Percentiles rank a stretch among this genome's conserved stretches.
Evolutionary conservation across 2,797 vertebrate genomes (phyloP).

Genomic region (Gymnodraco acuticeps): DNA sequence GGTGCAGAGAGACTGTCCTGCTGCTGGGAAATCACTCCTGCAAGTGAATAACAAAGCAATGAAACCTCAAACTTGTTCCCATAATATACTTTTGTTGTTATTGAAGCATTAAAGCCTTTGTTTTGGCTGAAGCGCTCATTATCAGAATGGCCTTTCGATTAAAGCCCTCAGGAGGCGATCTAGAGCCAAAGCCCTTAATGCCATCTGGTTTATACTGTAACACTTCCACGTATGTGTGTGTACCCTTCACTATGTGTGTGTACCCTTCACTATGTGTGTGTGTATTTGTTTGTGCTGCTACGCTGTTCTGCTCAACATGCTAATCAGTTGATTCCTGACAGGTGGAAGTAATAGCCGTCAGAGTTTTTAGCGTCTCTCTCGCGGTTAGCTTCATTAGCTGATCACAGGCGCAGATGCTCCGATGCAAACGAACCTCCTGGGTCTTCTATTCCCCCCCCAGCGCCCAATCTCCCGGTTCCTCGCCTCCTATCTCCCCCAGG

Average conservation of each 20-base stretch:
- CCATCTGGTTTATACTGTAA: slow-evolving; percentile 70
- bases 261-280: background rate
- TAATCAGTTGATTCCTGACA: slow-evolving; percentile 64
- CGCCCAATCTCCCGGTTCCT: slow-evolving; percentile 42
- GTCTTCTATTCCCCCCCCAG: slow-evolving; percentile 44
- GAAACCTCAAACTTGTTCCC: slow-evolving; percentile 20
- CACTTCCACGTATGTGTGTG: slow-evolving; percentile 39
- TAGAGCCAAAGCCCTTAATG: slow-evolving; percentile 55
- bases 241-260: background rate
- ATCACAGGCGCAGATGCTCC: slow-evolving; percentile 70
- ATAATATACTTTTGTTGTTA: background rate
- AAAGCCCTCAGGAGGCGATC: slow-evolving; percentile 60
- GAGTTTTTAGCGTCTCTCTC: slow-evolving; percentile 52
- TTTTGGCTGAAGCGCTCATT: slow-evolving; percentile 29
- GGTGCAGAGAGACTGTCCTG: slow-evolving; percentile 8
- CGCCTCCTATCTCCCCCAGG: slow-evolving; percentile 31
- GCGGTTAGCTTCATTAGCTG: slow-evolving; percentile 63
- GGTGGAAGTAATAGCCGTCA: slow-evolving; percentile 64
- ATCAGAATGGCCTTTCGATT: slow-evolving; percentile 47
- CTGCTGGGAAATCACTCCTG: slow-evolving; percentile 13
- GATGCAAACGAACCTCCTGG: slow-evolving; percentile 50
- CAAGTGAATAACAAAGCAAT: slow-evolving; percentile 14
- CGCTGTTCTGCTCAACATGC: slow-evolving; percentile 49
- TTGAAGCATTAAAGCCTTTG: slow-evolving; percentile 11
- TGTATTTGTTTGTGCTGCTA: slow-evolving; percentile 37